Conservation (phyloP, 2,888 invertebrate genomes). For the Amblyteles armatorius region DNA sequence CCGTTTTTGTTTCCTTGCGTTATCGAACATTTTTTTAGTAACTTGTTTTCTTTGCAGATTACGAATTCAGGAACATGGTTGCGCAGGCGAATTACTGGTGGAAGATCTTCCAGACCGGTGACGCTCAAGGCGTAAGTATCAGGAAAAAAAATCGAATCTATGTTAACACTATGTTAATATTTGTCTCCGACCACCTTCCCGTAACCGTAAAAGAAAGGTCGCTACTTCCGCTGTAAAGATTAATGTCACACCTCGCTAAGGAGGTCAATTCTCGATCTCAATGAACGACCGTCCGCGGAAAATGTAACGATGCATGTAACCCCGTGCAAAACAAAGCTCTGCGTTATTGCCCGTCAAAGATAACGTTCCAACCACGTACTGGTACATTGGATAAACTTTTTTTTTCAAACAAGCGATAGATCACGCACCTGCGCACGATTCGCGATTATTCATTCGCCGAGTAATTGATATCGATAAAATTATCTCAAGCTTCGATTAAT, state of each 20-base stretch:
- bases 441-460: conserved; percentile 27
- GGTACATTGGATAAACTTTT: background rate
- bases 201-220: background rate
- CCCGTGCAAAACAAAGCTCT: background rate
- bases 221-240: conserved; percentile 30
- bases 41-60: conserved; percentile 16
- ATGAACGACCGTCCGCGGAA: background rate
- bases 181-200: background rate
- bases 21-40: background rate
- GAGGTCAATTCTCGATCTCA: background rate
- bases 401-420: conserved; percentile 24
- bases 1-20: background rate
- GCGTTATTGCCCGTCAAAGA: background rate
- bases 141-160: background rate
- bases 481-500: background rate
- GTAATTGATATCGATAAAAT: background rate
- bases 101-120: conserved; percentile 76
- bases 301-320: background rate
- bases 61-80: conserved; percentile 71
- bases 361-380: background rate
- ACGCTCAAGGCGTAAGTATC: conserved; percentile 79
- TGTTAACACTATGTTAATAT: background rate
- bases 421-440: conserved; percentile 27
- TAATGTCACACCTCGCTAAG: conserved; percentile 14
- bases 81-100: conserved; percentile 79